Evolutionary conservation across 2,113 vertebrate genomes (phyloP).

Genomic region (Sialia sialis): DNA sequence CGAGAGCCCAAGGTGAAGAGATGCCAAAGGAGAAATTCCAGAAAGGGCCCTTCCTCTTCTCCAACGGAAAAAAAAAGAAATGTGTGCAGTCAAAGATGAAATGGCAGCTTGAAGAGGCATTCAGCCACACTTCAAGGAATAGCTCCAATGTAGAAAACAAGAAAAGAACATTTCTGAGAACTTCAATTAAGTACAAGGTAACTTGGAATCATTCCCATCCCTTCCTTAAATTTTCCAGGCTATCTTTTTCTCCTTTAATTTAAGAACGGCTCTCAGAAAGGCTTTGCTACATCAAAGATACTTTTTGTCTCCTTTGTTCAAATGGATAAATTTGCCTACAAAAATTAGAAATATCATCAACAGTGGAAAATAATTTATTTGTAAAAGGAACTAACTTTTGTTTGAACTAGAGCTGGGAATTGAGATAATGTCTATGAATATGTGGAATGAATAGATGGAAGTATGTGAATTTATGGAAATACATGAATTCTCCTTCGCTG

Average conservation of each 20-base stretch:
- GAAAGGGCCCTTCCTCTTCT: neutral
- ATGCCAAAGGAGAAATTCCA: neutral
- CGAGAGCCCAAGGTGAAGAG: neutral
- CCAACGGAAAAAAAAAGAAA: neutral
- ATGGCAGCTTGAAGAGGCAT: constrained; percentile 19
- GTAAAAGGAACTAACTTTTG: constrained; percentile 61
- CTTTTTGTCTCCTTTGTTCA: constrained; percentile 64
- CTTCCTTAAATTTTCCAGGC: constrained; percentile 53
- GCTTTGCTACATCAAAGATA: constrained; percentile 62
- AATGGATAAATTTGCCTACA: constrained; percentile 62
- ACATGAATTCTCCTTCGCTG: constrained; percentile 53
- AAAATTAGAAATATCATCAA: constrained; percentile 63
- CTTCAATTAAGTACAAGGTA: constrained; percentile 60
- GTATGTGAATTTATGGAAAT: constrained; percentile 61
- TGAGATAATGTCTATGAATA: constrained; percentile 62
- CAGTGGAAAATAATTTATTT: constrained; percentile 57
- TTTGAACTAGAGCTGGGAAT: constrained; percentile 64
- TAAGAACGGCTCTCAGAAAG: constrained; percentile 10
- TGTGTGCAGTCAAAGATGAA: constrained; percentile 26
- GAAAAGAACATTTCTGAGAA: constrained; percentile 56
- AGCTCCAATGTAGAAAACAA: constrained; percentile 32
- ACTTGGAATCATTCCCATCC: constrained; percentile 60
- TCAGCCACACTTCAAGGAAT: constrained; percentile 38
- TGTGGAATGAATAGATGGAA: constrained; percentile 63
- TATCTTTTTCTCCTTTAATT: constrained; percentile 49